phyloP scores from a whole-genome alignment of 2,113 vertebrate species.

The Oreochromis spilurus region DNA sequence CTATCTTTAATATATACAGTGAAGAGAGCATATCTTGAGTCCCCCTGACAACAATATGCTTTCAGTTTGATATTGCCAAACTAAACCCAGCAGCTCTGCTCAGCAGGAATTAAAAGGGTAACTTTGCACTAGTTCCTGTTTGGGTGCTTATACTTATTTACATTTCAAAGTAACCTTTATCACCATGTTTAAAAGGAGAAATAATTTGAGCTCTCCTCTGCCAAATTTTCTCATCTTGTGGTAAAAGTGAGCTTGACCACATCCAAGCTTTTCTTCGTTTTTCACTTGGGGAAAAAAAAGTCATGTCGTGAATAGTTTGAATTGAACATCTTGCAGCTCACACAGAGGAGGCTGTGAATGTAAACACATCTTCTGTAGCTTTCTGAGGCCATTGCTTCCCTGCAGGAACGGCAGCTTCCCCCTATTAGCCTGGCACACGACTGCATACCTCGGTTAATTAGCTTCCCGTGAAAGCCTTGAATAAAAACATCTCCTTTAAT shows the following conservation, averaged over 20 bases:
- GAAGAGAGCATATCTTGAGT: background rate
- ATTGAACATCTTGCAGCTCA: conserved; percentile 1
- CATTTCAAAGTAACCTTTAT: background rate
- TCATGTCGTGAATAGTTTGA: conserved; percentile 1
- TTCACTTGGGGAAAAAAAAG: background rate
- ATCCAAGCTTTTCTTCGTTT: conserved; percentile 1
- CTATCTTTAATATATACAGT: background rate
- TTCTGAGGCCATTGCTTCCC: conserved; percentile 77
- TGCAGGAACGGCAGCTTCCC: conserved; percentile 81
- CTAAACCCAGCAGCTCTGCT: background rate
- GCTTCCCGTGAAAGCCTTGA: conserved; percentile 92
- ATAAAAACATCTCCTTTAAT: conserved; percentile 84
- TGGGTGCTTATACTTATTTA: background rate
- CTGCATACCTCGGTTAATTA: conserved; percentile 88
- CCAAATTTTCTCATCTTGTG: background rate
- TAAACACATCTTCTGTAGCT: conserved; percentile 80
- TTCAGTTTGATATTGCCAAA: background rate
- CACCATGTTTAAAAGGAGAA: background rate
- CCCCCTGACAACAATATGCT: background rate
- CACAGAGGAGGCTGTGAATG: conserved; percentile 71
- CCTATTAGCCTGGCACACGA: conserved; percentile 77
- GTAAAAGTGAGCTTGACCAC: background rate
- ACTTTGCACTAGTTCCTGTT: background rate
- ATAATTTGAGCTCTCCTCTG: background rate
- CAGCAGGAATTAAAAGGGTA: background rate